These are phyloP conservation scores for Rostratula benghalensis DNA, from an alignment of 2,113 vertebrate genomes.

Conservation along the genomic window DNA sequence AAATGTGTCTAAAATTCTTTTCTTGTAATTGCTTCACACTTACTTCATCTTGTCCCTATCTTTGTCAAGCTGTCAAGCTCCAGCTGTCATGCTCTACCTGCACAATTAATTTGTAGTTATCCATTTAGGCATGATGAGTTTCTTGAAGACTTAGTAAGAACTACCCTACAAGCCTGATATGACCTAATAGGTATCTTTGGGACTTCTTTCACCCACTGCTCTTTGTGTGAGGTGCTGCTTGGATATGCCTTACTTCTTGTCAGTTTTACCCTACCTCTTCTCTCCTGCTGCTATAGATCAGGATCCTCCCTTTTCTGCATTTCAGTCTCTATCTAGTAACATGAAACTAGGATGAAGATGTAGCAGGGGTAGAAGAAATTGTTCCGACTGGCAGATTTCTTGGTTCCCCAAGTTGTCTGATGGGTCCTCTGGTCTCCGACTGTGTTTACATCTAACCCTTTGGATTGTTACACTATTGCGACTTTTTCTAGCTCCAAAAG, in stretches of 20 bases:
- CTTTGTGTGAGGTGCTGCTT: background rate
- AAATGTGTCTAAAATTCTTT: background rate
- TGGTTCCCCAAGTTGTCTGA: background rate
- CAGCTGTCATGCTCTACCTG: background rate
- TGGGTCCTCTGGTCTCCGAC: background rate
- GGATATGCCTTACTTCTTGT: background rate
- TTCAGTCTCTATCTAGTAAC: background rate
- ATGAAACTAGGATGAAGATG: background rate
- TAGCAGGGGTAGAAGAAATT: background rate
- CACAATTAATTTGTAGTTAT: background rate
- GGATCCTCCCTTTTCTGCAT: background rate
- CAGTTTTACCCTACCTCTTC: background rate
- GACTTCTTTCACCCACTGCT: background rate
- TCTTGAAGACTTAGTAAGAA: background rate
- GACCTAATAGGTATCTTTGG: background rate
- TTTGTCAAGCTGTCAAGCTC: background rate
- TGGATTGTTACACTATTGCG: background rate
- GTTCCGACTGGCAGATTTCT: background rate
- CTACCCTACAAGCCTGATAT: background rate
- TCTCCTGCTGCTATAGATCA: background rate
- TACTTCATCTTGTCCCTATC: background rate
- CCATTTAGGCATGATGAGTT: background rate
- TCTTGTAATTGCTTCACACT: background rate
- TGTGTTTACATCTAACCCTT: background rate
- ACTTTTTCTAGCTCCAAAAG: background rate